A percentile compares a stretch with the other conserved stretches of the same genome.
Conservation (phyloP, 2,888 invertebrate genomes). For the Acholoe squamosa region DNA sequence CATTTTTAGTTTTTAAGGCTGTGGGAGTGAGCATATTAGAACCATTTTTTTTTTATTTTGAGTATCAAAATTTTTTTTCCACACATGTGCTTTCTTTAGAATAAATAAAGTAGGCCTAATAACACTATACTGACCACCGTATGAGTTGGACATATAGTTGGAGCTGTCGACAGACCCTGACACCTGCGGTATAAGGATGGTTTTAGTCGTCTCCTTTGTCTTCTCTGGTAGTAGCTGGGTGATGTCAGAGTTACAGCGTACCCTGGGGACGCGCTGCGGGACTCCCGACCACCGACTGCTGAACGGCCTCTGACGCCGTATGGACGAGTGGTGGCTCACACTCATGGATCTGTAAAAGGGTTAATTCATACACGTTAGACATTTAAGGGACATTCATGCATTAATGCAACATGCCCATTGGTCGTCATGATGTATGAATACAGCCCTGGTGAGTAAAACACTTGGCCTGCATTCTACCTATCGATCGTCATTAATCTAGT, state of each 20-base stretch:
- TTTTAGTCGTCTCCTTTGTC: background rate
- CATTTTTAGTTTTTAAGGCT: too few species aligned
- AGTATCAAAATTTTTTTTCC: too few species aligned
- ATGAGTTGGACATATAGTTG: constrained; percentile 63
- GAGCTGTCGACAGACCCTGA: background rate
- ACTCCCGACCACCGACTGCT: constrained; percentile 9
- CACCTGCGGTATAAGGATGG: constrained; percentile 34
- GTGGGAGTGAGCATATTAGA: too few species aligned
- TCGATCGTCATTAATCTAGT: too few species aligned
- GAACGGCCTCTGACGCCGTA: background rate
- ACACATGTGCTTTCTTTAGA: too few species aligned
- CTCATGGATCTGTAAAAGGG: constrained; percentile 42
- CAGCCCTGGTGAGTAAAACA: too few species aligned
- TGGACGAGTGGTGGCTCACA: constrained; percentile 2
- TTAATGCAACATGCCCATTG: too few species aligned
- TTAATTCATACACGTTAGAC: background rate
- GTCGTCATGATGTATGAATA: too few species aligned
- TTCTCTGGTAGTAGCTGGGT: background rate
- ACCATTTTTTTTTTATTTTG: too few species aligned
- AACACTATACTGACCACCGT: constrained; percentile 49
- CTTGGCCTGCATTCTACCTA: too few species aligned
- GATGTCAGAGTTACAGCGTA: constrained; percentile 62
- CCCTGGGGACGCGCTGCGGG: constrained; percentile 48
- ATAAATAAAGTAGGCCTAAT: too few species aligned
- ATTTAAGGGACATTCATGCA: too few species aligned